phyloP scores from a whole-genome alignment of 2,888 invertebrate genomes.

The Nematopogon swammerdamellus region DNA sequence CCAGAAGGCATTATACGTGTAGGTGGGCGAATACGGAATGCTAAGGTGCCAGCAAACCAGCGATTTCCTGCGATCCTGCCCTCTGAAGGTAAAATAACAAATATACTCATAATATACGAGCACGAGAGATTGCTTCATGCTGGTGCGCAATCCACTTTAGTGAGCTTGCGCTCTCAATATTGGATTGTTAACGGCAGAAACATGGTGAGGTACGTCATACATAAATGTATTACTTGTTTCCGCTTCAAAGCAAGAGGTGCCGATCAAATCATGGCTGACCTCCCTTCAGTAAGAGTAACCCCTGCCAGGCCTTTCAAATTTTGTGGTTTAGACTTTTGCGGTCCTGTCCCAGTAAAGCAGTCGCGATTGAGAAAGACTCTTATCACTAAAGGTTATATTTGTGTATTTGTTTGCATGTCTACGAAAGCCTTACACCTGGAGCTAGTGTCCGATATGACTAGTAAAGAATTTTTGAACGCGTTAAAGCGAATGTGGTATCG shows the following conservation, averaged over 20 bases:
- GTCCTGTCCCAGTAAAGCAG: not conserved
- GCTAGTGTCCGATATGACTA: conserved; percentile 13
- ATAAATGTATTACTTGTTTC: conserved; percentile 10
- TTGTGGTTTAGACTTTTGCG: not conserved
- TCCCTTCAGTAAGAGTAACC: conserved; percentile 8
- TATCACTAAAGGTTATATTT: conserved; percentile 5
- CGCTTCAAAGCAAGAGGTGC: not conserved
- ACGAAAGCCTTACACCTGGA: conserved; percentile 19
- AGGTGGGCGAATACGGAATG: not conserved
- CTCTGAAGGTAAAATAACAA: not conserved
- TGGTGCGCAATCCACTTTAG: conserved; percentile 10
- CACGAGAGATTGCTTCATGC: conserved; percentile 9
- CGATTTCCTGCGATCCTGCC: not conserved
- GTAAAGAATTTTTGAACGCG: conserved; percentile 13
- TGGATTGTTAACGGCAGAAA: conserved; percentile 8
- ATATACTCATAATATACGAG: conserved; percentile 4
- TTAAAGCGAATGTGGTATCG: conserved; percentile 12
- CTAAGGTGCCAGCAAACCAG: not conserved
- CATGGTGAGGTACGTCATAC: conserved; percentile 4
- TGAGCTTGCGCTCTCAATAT: conserved; percentile 10
- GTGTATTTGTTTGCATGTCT: not conserved
- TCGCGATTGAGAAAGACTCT: conserved; percentile 7
- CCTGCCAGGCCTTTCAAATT: not conserved
- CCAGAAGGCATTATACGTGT: not conserved
- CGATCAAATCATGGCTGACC: conserved; percentile 10